Conservation (phyloP, 1,140 invertebrate genomes). For the Nasonia giraulti region DNA sequence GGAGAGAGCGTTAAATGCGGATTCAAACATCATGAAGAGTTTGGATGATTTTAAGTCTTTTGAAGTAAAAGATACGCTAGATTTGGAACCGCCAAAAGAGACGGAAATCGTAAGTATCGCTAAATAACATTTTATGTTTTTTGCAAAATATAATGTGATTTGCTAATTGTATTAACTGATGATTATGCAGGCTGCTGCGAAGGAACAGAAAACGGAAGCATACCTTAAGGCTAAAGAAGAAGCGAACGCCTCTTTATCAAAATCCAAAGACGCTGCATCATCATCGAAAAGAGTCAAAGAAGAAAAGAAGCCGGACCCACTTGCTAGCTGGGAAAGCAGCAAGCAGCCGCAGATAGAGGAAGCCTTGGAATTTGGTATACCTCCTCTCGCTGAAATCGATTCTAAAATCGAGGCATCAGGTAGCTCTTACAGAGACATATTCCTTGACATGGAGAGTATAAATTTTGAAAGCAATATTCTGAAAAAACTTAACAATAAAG, state of each 20-base stretch:
- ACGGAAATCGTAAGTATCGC: conserved; percentile 38
- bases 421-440: conserved; percentile 42
- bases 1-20: conserved; percentile 35
- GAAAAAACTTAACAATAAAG: conserved; percentile 34
- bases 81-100: conserved; percentile 35
- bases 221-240: conserved; percentile 28
- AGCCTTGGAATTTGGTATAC: conserved; percentile 49
- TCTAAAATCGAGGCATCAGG: conserved; percentile 36
- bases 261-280: background rate
- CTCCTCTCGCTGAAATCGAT: conserved; percentile 48
- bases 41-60: conserved; percentile 12
- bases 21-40: conserved; percentile 3
- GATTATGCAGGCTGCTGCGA: background rate
- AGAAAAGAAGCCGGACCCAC: conserved; percentile 6
- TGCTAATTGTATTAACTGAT: background rate
- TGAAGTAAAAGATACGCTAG: conserved; percentile 9
- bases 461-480: conserved; percentile 48
- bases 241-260: background rate
- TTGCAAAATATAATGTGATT: background rate
- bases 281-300: conserved; percentile 28
- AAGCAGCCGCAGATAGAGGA: conserved; percentile 35
- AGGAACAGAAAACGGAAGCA: conserved; percentile 34
- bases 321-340: conserved; percentile 19
- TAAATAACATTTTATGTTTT: background rate
- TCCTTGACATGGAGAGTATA: conserved; percentile 43